phyloP scores from a whole-genome alignment of 2,113 vertebrate genomes.

The Garra rufa region DNA sequence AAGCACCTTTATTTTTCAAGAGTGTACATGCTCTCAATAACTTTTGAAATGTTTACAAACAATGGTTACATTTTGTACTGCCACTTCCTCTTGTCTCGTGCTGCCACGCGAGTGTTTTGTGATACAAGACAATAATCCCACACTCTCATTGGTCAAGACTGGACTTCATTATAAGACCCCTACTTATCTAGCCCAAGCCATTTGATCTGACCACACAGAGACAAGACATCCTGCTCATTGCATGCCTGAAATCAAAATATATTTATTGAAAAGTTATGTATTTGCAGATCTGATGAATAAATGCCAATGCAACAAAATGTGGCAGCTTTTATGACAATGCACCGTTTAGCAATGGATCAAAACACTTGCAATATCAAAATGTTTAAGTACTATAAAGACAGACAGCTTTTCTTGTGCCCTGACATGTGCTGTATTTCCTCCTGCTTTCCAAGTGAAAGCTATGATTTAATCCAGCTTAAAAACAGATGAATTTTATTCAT shows the following conservation, averaged over 20 bases:
- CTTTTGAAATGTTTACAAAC: background rate
- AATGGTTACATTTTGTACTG: background rate
- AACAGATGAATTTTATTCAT: constrained; percentile 57
- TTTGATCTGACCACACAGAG: constrained; percentile 2
- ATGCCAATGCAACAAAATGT: background rate
- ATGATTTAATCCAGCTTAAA: constrained; percentile 74
- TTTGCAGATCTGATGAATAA: background rate
- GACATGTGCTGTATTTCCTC: background rate
- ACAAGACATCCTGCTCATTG: background rate
- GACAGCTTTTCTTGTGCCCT: constrained; percentile 5
- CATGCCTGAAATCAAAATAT: background rate
- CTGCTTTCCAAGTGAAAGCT: constrained; percentile 53
- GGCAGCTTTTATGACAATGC: background rate
- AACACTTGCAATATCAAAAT: background rate
- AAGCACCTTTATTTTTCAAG: no score
- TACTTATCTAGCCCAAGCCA: background rate
- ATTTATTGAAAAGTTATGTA: background rate
- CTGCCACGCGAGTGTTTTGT: background rate
- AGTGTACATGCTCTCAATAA: background rate
- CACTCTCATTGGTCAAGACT: constrained; percentile 43
- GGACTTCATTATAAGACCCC: background rate
- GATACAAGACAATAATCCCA: constrained; percentile 8
- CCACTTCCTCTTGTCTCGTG: constrained; percentile 6
- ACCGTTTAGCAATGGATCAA: background rate
- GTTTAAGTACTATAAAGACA: background rate